Evolutionary conservation across 2,888 invertebrate species (phyloP).

Genomic region (Neoitamus cyanurus): DNA sequence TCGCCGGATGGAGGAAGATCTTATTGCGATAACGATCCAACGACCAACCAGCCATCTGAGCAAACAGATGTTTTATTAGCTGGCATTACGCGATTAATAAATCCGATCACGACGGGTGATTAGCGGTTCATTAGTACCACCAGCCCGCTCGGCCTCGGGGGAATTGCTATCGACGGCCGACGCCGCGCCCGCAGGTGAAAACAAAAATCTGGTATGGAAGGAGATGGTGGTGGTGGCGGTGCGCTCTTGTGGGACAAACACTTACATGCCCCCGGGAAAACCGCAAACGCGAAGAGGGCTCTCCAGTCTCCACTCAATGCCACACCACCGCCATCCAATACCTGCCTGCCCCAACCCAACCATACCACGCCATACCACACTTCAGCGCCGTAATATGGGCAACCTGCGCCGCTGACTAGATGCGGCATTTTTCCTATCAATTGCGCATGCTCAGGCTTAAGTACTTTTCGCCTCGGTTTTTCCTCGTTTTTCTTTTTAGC

Average conservation of each 20-base stretch:
- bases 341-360: not conserved
- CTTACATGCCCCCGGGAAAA: not conserved
- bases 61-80: not conserved
- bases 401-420: not conserved
- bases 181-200: not conserved
- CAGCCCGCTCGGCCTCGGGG: not conserved
- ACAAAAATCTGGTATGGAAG: not conserved
- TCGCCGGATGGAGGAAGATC: not conserved
- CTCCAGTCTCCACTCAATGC: not conserved
- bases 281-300: not conserved
- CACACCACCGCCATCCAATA: not conserved
- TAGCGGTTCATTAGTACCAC: not conserved
- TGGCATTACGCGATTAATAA: not conserved
- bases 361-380: not conserved
- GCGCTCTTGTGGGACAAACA: not conserved
- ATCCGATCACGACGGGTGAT: not conserved
- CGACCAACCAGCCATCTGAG: not conserved
- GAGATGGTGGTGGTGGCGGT: not conserved
- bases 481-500: not conserved
- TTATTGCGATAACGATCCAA: too few species aligned
- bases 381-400: not conserved
- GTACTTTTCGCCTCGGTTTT: not conserved
- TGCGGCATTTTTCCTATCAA: not conserved
- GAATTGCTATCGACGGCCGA: not conserved
- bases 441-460: conserved; percentile 5